A percentile compares a stretch with the other conserved stretches of the same genome.
These are phyloP conservation scores for Platycheirus albimanus DNA, from an alignment of 2,888 invertebrate species.

Conservation along the genomic window DNA sequence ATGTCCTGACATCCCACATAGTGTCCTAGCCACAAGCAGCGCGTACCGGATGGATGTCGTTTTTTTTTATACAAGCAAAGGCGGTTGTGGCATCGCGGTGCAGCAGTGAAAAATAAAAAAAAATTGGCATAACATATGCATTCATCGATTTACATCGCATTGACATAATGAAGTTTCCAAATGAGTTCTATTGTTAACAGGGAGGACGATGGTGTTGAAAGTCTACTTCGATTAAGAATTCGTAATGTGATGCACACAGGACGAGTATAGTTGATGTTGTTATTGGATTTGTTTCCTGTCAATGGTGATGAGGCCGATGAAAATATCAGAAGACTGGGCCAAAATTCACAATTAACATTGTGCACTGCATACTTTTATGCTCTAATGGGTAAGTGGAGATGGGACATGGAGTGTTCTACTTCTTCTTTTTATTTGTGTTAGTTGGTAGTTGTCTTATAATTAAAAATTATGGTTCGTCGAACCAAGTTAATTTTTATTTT, in stretches of 20 bases:
- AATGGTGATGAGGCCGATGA: slow-evolving; percentile 24
- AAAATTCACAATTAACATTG: background rate
- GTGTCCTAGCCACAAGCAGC: slow-evolving; percentile 69
- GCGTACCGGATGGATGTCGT: slow-evolving; percentile 52
- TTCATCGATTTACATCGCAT: slow-evolving; percentile 69
- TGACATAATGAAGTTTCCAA: slow-evolving; percentile 75
- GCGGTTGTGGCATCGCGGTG: slow-evolving; percentile 28
- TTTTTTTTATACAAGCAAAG: slow-evolving; percentile 61
- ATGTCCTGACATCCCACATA: slow-evolving; percentile 72
- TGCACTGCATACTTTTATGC: no score
- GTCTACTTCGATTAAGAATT: slow-evolving; percentile 70
- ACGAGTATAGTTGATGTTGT: slow-evolving; percentile 45
- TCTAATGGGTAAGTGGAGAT: background rate
- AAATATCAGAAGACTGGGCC: background rate
- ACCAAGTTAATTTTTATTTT: no score
- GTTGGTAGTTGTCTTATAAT: no score
- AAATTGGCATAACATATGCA: slow-evolving; percentile 68
- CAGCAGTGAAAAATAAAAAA: slow-evolving; percentile 13
- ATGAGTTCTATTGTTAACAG: slow-evolving; percentile 73
- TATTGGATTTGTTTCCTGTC: slow-evolving; percentile 60
- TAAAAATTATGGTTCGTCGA: slow-evolving; percentile 6
- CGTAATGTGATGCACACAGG: slow-evolving; percentile 37
- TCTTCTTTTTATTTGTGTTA: no score
- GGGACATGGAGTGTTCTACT: no score
- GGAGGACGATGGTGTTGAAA: slow-evolving; percentile 65